Evolutionary conservation across 2,888 invertebrate species (phyloP).

Genomic region (Ernsta delagoae): DNA sequence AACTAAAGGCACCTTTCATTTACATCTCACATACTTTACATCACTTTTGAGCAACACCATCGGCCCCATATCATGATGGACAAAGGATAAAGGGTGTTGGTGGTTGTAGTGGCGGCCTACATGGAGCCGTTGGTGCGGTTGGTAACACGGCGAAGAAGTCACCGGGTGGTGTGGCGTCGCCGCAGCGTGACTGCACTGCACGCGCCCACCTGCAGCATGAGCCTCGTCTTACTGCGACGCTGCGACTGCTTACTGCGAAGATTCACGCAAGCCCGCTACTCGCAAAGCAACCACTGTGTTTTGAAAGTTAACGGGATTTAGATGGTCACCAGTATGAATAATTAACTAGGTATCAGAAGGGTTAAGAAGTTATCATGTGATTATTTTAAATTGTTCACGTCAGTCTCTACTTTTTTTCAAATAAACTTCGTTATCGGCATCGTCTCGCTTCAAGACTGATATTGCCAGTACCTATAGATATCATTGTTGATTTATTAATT

Average conservation of each 20-base stretch:
- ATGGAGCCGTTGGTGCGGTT: slow-evolving; percentile 48
- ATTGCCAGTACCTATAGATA: too few relatives aligned
- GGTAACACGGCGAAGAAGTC: slow-evolving; percentile 50
- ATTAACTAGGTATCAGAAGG: not conserved
- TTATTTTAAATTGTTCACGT: too few relatives aligned
- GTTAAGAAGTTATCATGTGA: too few relatives aligned
- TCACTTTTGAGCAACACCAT: not conserved
- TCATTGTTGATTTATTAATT: too few relatives aligned
- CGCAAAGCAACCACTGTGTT: not conserved
- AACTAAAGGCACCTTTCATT: too few relatives aligned
- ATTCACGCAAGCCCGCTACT: not conserved
- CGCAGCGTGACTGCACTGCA: slow-evolving; percentile 59
- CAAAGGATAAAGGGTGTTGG: slow-evolving; percentile 47
- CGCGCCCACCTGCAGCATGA: slow-evolving; percentile 68
- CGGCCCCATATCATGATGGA: too few relatives aligned
- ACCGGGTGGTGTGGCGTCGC: slow-evolving; percentile 61
- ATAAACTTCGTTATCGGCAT: too few relatives aligned
- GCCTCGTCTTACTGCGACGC: slow-evolving; percentile 55
- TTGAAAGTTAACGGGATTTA: slow-evolving; percentile 8
- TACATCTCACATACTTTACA: too few relatives aligned
- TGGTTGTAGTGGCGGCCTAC: slow-evolving; percentile 54
- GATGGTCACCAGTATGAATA: not conserved
- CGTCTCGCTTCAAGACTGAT: too few relatives aligned
- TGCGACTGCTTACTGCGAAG: slow-evolving; percentile 66
- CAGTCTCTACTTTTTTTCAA: too few relatives aligned